phyloP scores from a whole-genome alignment of 2,888 invertebrate species.

The Antitype chi region DNA sequence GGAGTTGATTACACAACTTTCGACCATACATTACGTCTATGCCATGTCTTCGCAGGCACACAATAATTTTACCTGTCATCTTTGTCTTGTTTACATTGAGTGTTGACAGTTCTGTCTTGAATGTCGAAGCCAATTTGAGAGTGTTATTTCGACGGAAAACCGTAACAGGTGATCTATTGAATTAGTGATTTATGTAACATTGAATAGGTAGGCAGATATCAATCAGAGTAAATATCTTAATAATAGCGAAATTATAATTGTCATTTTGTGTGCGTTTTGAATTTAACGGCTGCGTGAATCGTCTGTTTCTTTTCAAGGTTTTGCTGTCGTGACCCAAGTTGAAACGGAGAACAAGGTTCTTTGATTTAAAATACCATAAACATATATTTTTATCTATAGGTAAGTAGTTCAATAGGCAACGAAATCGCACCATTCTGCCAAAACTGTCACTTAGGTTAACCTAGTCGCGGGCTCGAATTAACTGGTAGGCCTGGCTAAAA shows the following conservation, averaged over 20 bases:
- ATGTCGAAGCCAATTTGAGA: conserved; percentile 16
- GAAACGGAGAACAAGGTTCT: not conserved
- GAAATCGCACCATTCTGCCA: conserved; percentile 22
- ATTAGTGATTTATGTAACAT: too few species aligned
- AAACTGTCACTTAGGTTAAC: conserved; percentile 33
- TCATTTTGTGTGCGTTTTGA: not conserved
- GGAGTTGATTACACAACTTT: conserved; percentile 49
- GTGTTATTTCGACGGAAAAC: too few species aligned
- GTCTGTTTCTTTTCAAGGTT: not conserved
- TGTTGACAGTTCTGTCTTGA: conserved; percentile 25
- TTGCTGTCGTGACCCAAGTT: not conserved
- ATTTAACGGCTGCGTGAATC: not conserved
- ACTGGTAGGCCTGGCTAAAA: too few species aligned
- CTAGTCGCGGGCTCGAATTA: too few species aligned
- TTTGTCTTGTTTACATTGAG: not conserved
- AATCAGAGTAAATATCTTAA: too few species aligned
- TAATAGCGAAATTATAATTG: too few species aligned
- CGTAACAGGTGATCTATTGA: too few species aligned
- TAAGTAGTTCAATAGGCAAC: not conserved
- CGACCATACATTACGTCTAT: conserved; percentile 37
- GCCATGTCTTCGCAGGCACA: conserved; percentile 4
- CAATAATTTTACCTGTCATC: conserved; percentile 25
- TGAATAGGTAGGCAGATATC: too few species aligned
- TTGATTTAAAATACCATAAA: not conserved
- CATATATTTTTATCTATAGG: not conserved